phyloP scores from a whole-genome alignment of 2,113 vertebrate genomes.

The Psittacus erithacus region DNA sequence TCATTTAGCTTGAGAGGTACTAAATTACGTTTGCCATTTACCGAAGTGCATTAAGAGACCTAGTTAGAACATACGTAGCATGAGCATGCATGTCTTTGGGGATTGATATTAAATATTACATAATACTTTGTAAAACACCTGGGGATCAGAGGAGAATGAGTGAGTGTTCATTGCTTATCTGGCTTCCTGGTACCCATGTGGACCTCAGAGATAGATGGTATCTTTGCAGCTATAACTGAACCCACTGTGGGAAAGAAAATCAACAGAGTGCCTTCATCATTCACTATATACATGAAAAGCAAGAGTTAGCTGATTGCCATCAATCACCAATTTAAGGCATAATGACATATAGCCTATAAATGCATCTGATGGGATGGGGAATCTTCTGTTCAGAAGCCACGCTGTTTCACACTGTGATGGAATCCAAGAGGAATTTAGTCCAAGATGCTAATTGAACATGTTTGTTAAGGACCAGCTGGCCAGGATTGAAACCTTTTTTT shows the following conservation, averaged over 20 bases:
- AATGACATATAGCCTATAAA: background rate
- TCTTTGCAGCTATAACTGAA: background rate
- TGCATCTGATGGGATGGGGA: background rate
- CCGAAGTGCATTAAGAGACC: background rate
- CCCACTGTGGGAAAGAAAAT: background rate
- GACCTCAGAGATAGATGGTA: background rate
- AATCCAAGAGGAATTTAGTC: background rate
- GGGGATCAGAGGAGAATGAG: background rate
- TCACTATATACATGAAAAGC: background rate
- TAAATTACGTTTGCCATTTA: background rate
- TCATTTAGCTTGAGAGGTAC: background rate
- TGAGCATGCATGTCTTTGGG: background rate
- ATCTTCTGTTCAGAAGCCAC: rapidly evolving
- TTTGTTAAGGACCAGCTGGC: too few relatives aligned
- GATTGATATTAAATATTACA: background rate
- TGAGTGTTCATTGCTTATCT: background rate
- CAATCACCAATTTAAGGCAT: background rate
- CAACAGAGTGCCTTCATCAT: background rate
- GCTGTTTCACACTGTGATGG: rapidly evolving
- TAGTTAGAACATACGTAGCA: background rate
- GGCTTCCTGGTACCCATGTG: background rate
- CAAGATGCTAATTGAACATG: rapidly evolving
- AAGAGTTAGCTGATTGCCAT: background rate
- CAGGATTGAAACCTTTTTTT: background rate
- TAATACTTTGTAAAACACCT: background rate